Base-by-base conservation (phyloP, 2,888 invertebrate genomes). In the Drosophila fulvimacula region DNA sequence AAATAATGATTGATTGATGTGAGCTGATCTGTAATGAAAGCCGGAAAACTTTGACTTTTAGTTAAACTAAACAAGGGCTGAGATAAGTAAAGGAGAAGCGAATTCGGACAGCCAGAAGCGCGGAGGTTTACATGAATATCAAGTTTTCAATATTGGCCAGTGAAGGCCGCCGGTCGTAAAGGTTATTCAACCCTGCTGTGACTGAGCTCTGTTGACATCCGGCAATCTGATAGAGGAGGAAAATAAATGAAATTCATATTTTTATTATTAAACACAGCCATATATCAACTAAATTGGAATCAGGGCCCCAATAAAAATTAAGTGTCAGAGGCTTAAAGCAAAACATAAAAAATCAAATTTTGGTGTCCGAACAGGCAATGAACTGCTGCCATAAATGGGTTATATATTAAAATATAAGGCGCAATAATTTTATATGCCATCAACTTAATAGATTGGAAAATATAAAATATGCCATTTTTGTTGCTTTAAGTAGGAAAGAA, bases 1-100 rank as follows among this genome's bases (percentile, higher is more conserved):
- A 55, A 66, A 55, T 55, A 76, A 76, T 87, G 82, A 83, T 83
- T 82, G 84, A 82, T 87, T 78, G 79, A 81, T 75, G 66, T 71
- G 62, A 64, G 55, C 68, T 81, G 76, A 83, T 83, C 57, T 64
- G 64, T 44, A 64, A 56, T 56, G 74, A 69, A 69, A 69, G 56
- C 58, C 38, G 57, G 21, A 66, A 59, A 71, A 76, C 79, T 82
- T 83, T 87, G 87, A 87, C 78, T 87, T 83, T 76, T 69, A 69
- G 65, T 81, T 79, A 76, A 78, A 65, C 64, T 52, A 36, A 55
- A 41, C 49, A 44, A 39, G 15, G 15, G 13, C 34, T 24, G 27
- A 38, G 27, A 41, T 10, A 46, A 48, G 13, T n/a, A 24, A 5
- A 15, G 19, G 17, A 11, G 13, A 9, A 36, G 13, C 19, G 13